A percentile compares a stretch with the other conserved stretches of the same genome.
These are phyloP conservation scores for Potamilus streckersoni DNA, from an alignment of 1,140 invertebrate genomes.

Conservation along the genomic window DNA sequence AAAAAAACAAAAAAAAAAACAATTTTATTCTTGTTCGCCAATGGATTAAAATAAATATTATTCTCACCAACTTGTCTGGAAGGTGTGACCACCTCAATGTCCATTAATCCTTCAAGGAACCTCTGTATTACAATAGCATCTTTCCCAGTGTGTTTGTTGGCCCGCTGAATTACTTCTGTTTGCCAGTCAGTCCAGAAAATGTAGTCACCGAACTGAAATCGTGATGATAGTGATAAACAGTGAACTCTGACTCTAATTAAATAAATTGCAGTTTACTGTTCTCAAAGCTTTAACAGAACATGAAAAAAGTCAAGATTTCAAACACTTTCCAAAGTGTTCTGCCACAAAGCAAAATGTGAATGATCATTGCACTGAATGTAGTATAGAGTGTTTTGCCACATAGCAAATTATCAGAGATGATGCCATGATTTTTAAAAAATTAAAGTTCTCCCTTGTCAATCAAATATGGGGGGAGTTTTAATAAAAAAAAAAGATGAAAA, in stretches of 20 bases:
- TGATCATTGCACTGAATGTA: no score
- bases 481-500: no score
- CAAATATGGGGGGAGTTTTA: no score
- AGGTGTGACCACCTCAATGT: conserved; percentile 90
- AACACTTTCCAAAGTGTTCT: not conserved
- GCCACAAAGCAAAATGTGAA: not conserved
- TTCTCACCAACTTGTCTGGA: conserved; percentile 81
- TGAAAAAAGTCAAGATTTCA: conserved; percentile 1
- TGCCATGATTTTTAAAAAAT: no score
- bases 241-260: not conserved
- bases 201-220: conserved; percentile 76
- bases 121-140: conserved; percentile 94
- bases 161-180: conserved; percentile 87
- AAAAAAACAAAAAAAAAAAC: not conserved
- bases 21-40: not conserved
- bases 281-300: not conserved
- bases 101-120: conserved; percentile 88
- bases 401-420: no score
- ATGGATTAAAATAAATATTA: not conserved
- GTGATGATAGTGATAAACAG: not conserved
- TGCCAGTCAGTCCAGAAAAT: conserved; percentile 99
- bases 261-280: not conserved
- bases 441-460: no score
- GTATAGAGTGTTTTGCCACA: no score
- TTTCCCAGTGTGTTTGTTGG: conserved; percentile 95